Evolutionary conservation across 2,888 invertebrate genomes (phyloP).

Genomic region (Ariolimax columbianus): DNA sequence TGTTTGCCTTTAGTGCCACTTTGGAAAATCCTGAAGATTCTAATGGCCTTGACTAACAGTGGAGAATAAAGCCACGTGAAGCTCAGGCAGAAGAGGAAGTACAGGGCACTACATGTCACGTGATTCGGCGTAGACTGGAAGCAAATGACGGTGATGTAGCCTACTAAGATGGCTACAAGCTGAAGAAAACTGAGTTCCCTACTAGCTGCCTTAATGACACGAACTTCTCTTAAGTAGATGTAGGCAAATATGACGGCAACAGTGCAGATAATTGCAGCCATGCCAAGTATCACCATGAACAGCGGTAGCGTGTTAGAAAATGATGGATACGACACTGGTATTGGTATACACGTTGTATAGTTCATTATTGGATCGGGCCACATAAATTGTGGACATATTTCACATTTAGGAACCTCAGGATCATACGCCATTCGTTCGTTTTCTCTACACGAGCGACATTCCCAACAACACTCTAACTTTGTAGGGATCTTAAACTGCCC

Average conservation of each 20-base stretch:
- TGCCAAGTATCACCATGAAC: constrained; percentile 39
- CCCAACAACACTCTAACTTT: constrained; percentile 64
- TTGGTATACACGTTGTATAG: constrained; percentile 47
- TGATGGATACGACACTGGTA: constrained; percentile 33
- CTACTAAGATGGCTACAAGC: constrained; percentile 63
- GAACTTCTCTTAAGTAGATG: constrained; percentile 51
- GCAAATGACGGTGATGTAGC: constrained; percentile 60
- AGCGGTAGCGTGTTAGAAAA: constrained; percentile 41
- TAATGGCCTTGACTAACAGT: constrained; percentile 58
- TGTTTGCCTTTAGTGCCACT: constrained; percentile 57
- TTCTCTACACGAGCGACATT: constrained; percentile 60
- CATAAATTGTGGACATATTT: constrained; percentile 52
- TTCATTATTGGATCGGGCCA: constrained; percentile 58
- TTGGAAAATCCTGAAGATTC: constrained; percentile 63
- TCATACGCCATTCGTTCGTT: constrained; percentile 55
- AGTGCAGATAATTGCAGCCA: constrained; percentile 41
- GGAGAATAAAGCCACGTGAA: constrained; percentile 60
- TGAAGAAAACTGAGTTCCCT: constrained; percentile 68
- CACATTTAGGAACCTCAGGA: constrained; percentile 49
- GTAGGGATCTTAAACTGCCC: constrained; percentile 57
- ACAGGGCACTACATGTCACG: constrained; percentile 47
- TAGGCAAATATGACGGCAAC: constrained; percentile 47
- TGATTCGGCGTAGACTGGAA: constrained; percentile 61
- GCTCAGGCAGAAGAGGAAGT: constrained; percentile 56
- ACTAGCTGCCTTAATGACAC: constrained; percentile 70